phyloP scores from a whole-genome alignment of 2,797 vertebrate species.

The Gastrophryne carolinensis region DNA sequence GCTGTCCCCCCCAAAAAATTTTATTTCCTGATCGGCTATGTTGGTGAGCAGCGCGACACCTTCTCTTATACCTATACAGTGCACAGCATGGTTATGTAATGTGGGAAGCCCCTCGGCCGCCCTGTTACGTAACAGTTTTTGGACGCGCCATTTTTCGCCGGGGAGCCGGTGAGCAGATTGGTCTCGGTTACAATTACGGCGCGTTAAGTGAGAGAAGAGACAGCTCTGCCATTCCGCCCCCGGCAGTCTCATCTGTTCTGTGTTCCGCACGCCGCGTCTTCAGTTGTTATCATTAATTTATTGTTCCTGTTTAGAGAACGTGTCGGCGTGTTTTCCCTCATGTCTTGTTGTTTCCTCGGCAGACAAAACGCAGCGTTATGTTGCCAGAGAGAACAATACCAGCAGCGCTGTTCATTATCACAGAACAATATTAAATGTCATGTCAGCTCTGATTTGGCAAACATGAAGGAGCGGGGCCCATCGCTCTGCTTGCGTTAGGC shows the following conservation, averaged over 20 bases:
- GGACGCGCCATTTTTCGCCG: neutral
- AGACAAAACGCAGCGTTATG: constrained; percentile 89
- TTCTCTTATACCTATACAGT: too few relatives aligned
- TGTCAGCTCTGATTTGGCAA: constrained; percentile 93
- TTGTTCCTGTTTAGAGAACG: constrained; percentile 76
- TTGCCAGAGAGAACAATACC: constrained; percentile 87
- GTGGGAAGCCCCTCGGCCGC: too few relatives aligned
- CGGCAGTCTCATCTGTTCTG: constrained; percentile 52
- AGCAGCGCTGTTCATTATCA: constrained; percentile 89
- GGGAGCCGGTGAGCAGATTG: neutral
- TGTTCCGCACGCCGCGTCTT: constrained; percentile 70
- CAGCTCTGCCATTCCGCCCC: constrained; percentile 41
- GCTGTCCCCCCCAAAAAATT: too few relatives aligned
- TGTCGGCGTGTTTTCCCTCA: constrained; percentile 77
- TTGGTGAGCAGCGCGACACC: too few relatives aligned
- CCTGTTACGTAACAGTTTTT: too few relatives aligned
- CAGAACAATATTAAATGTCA: constrained; percentile 96
- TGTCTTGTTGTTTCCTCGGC: constrained; percentile 82
- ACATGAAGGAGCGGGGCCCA: constrained; percentile 88
- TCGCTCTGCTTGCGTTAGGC: constrained; percentile 89
- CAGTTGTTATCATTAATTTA: constrained; percentile 85
- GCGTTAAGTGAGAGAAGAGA: neutral
- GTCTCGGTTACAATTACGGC: neutral
- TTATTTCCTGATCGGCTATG: too few relatives aligned
- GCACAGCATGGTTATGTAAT: too few relatives aligned